Conservation (phyloP, 2,888 invertebrate genomes). For the Conus canariensis region DNA sequence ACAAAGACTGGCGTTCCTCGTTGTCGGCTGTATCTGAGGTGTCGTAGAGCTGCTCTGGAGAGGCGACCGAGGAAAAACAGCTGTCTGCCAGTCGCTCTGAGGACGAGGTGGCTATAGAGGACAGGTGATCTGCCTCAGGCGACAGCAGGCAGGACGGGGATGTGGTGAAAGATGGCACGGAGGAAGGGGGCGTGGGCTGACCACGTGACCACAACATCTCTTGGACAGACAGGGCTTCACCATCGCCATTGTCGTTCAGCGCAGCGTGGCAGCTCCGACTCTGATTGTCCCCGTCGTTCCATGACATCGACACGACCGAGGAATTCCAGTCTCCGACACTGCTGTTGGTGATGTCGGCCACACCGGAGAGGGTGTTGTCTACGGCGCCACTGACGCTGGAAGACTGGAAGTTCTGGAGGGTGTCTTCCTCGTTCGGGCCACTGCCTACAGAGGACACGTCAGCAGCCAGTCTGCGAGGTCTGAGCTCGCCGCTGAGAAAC, state of each 20-base stretch:
- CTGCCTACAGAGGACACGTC: neutral
- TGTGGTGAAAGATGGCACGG: neutral
- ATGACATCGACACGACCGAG: neutral
- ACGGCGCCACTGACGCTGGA: neutral
- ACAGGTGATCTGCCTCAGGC: neutral
- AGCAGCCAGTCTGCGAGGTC: neutral
- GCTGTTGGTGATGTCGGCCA: neutral
- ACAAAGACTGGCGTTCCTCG: neutral
- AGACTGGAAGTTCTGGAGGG: neutral
- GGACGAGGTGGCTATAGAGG: neutral
- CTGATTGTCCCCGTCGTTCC: neutral
- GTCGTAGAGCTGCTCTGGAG: neutral
- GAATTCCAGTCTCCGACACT: neutral
- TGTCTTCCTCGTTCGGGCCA: neutral
- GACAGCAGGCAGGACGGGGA: neutral
- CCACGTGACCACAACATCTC: neutral
- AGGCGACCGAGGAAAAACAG: neutral
- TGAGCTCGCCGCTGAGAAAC: neutral
- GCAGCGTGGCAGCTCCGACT: neutral
- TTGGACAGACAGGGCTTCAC: neutral
- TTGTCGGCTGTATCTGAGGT: neutral
- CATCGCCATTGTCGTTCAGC: neutral
- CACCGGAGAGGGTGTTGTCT: neutral
- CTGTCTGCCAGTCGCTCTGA: neutral
- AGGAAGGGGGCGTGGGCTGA: neutral